Base-by-base conservation (phyloP, 2,888 invertebrate species). In the Brassicogethes aeneus region DNA sequence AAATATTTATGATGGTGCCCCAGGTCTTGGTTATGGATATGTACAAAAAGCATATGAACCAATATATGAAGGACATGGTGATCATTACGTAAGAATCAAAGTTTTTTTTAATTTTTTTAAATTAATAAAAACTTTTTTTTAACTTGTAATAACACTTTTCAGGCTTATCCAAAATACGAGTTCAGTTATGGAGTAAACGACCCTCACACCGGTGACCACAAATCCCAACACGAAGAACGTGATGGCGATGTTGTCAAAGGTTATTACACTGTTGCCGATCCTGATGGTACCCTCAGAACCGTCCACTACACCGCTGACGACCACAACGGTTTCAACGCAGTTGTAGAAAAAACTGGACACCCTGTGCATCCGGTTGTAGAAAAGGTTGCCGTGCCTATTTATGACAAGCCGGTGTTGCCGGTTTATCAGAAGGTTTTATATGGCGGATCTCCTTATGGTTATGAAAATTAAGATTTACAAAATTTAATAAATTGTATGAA, bases 261-360 rank as follows among this genome's bases (percentile, higher is more conserved):
- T 3, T 75, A 76, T 5, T 71, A 71, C 57, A 65, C 66, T 10
- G 62, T 71, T 31, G 55, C 70, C 37, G 71, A 71, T 45, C 56
- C 70, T 5, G 71, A 70, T 37, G 70, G 71, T 31, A 66, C 69
- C 39, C 58, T 59, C 10, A 51, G 62, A 35, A 64, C 74, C 31
- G 83, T 83, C 31, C 73, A 77, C 47, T 83, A 83, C 62, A 72
- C 78, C 14, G 82, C 83, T 33, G 82, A 82, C 56, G 79, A 79
- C 56, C 80, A 80, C 60, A 76, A 73, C 52, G 82, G 82, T 7
- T 82, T 82, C 70, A 82, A 82, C 57, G 82, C 82, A 16, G 74
- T 80, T 36, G 82, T 82, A 3, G 77, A 79, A 50, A 79, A 75
- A 62, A 70, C 75, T 16, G 80, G 79, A 35, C 79, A 80, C 51